These are phyloP conservation scores for Chloroceryle inda DNA, from an alignment of 2,797 vertebrate species.

Conservation along the genomic window DNA sequence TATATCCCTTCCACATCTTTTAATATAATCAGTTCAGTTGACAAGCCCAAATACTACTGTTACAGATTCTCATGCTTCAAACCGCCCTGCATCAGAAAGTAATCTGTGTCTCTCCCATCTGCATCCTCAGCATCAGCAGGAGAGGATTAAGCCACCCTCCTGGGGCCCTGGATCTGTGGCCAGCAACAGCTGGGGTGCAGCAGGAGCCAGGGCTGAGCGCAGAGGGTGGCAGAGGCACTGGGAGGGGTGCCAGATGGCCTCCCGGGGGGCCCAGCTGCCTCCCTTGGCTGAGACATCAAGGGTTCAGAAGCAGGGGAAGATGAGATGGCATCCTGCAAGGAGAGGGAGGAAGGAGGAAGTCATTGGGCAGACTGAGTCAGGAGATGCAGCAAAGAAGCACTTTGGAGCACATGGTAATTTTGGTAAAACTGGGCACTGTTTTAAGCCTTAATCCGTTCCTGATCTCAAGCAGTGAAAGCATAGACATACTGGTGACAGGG, in stretches of 20 bases:
- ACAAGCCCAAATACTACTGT: background rate
- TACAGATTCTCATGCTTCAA: background rate
- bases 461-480: background rate
- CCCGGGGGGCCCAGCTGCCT: background rate
- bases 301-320: background rate
- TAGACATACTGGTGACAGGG: background rate
- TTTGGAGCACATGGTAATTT: background rate
- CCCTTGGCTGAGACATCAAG: background rate
- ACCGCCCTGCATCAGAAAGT: background rate
- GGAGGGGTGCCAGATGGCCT: background rate
- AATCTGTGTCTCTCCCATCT: background rate
- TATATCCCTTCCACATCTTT: background rate
- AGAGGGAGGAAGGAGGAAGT: background rate
- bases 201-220: background rate
- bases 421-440: background rate
- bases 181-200: background rate
- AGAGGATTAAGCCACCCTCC: background rate
- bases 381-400: background rate
- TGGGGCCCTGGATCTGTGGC: accelerated
- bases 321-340: background rate
- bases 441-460: background rate
- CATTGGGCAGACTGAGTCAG: background rate
- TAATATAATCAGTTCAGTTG: background rate
- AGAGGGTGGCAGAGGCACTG: background rate
- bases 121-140: background rate